Conservation (phyloP, 2,888 invertebrate genomes). For the Carcina quercana region DNA sequence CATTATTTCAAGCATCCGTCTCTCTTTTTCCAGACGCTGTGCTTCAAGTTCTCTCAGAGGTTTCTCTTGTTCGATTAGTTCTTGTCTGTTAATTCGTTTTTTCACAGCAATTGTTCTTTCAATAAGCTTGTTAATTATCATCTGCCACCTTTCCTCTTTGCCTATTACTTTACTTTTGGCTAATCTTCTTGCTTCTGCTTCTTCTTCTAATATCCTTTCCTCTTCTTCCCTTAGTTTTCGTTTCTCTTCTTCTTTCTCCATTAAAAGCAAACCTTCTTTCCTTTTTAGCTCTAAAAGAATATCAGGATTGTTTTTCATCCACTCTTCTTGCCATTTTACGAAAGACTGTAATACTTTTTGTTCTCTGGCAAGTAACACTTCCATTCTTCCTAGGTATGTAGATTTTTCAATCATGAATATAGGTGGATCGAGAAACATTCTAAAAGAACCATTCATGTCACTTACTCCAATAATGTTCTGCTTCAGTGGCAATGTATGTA, state of each 20-base stretch:
- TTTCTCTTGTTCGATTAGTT: constrained; percentile 74
- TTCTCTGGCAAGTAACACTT: constrained; percentile 68
- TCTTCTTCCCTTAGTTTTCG: constrained; percentile 47
- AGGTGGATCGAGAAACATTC: constrained; percentile 76
- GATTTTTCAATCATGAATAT: constrained; percentile 63
- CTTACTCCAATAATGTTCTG: constrained; percentile 79
- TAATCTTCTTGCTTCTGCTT: constrained; percentile 61
- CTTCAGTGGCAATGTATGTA: constrained; percentile 71
- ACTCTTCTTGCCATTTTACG: constrained; percentile 76
- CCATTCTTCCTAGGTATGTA: constrained; percentile 51
- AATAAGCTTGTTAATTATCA: constrained; percentile 78
- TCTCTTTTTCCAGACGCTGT: constrained; percentile 72
- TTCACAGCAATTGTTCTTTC: constrained; percentile 77
- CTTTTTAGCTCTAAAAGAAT: constrained; percentile 49
- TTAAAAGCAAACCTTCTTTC: constrained; percentile 53
- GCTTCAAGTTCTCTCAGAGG: constrained; percentile 75
- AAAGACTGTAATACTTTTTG: constrained; percentile 66
- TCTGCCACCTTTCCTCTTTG: constrained; percentile 75
- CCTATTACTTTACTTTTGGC: constrained; percentile 51
- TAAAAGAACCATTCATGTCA: constrained; percentile 79
- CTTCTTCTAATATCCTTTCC: constrained; percentile 63
- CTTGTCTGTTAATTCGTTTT: constrained; percentile 75
- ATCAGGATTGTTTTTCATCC: constrained; percentile 60
- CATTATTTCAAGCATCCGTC: constrained; percentile 72
- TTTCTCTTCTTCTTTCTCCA: constrained; percentile 59